Percentiles rank a stretch among this genome's conserved stretches.
These are phyloP conservation scores for Carapus acus DNA, from an alignment of 2,797 vertebrate genomes.

Conservation along the genomic window DNA sequence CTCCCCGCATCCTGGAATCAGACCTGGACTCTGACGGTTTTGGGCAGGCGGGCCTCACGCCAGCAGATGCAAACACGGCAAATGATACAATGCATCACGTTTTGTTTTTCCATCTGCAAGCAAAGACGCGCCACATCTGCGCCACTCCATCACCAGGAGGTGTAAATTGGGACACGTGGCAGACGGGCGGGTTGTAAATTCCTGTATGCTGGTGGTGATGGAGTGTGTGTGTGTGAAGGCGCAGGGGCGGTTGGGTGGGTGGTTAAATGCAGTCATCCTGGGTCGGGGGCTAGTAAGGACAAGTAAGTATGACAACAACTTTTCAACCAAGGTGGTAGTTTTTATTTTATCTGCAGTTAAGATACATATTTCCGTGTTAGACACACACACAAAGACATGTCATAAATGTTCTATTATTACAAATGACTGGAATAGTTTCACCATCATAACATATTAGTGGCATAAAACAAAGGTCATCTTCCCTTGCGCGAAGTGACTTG, in stretches of 20 bases:
- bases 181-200: too few species aligned
- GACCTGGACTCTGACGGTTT: slow-evolving; percentile 4
- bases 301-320: background rate
- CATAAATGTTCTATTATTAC: too few species aligned
- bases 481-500: too few species aligned
- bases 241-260: background rate
- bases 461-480: too few species aligned
- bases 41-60: background rate
- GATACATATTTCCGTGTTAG: too few species aligned
- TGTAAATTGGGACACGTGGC: background rate
- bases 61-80: background rate
- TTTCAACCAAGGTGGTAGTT: background rate
- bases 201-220: background rate
- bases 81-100: background rate
- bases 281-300: background rate
- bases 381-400: too few species aligned
- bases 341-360: background rate
- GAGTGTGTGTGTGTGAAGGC: background rate
- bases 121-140: background rate
- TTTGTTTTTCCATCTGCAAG: background rate
- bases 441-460: too few species aligned
- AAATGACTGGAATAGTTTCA: too few species aligned
- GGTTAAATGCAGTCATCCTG: background rate
- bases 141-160: background rate
- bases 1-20: slow-evolving; percentile 14